These are phyloP conservation scores for Callithrix jacchus DNA, from an alignment of 2,113 vertebrate species.

Conservation along the genomic window DNA sequence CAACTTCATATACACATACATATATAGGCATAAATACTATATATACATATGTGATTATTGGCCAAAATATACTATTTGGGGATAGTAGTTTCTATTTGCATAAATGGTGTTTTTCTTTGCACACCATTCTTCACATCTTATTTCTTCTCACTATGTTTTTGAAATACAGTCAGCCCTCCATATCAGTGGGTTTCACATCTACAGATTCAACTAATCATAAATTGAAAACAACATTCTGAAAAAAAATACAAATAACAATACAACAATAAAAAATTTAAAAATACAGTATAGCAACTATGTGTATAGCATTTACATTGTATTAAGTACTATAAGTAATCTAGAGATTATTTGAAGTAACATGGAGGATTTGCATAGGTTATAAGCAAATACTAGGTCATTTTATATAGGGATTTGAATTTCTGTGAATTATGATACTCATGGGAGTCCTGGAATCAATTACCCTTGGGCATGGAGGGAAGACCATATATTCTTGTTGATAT, in stretches of 20 bases:
- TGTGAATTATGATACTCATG: not conserved
- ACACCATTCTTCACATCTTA: not conserved
- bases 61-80: not conserved
- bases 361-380: not conserved
- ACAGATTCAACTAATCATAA: not conserved
- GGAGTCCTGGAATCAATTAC: not conserved
- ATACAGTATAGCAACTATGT: not conserved
- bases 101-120: not conserved
- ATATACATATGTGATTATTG: not conserved
- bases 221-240: not conserved
- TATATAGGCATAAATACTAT: not conserved
- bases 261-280: not conserved
- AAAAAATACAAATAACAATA: not conserved
- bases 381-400: not conserved
- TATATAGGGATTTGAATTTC: not conserved
- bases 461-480: not conserved
- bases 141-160: not conserved
- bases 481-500: not conserved
- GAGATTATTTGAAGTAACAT: not conserved
- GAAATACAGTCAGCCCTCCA: not conserved
- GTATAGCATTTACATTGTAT: not conserved
- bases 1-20: not conserved
- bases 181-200: not conserved
- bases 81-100: not conserved
- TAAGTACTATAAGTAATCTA: not conserved